These are phyloP conservation scores for Stigmatopora argus DNA, from an alignment of 2,113 vertebrate species.

Conservation along the genomic window DNA sequence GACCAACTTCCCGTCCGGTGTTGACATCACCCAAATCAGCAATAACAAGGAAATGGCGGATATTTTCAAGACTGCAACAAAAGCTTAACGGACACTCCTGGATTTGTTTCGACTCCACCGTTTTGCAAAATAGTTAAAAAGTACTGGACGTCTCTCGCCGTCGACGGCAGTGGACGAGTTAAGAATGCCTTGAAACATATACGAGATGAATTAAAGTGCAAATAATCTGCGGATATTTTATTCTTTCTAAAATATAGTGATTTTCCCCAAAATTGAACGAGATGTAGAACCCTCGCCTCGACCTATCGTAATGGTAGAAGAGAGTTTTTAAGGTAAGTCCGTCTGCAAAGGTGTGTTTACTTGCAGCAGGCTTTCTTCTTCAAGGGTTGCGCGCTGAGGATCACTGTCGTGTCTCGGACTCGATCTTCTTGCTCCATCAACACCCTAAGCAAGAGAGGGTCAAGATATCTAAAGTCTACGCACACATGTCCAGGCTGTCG, in stretches of 20 bases:
- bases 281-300: no score
- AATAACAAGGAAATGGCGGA: conserved; percentile 47
- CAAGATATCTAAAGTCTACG: not conserved
- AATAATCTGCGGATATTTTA: not conserved
- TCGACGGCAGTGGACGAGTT: not conserved
- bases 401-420: conserved; percentile 74
- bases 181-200: not conserved
- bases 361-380: conserved; percentile 83
- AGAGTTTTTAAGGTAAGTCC: no score
- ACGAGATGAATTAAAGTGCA: not conserved
- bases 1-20: conserved; percentile 17
- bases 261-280: not conserved
- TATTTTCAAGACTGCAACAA: conserved; percentile 50
- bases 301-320: no score
- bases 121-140: not conserved
- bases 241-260: not conserved
- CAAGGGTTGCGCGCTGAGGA: conserved; percentile 58
- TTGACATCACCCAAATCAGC: conserved; percentile 52
- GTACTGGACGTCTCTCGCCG: no score
- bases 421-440: conserved; percentile 84
- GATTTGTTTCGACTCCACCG: not conserved
- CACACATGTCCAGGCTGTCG: not conserved
- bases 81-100: conserved; percentile 25
- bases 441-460: conserved; percentile 63
- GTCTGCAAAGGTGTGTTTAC: conserved; percentile 35